phyloP scores from a whole-genome alignment of 1,140 invertebrate genomes.

The Microplitis mediator region DNA sequence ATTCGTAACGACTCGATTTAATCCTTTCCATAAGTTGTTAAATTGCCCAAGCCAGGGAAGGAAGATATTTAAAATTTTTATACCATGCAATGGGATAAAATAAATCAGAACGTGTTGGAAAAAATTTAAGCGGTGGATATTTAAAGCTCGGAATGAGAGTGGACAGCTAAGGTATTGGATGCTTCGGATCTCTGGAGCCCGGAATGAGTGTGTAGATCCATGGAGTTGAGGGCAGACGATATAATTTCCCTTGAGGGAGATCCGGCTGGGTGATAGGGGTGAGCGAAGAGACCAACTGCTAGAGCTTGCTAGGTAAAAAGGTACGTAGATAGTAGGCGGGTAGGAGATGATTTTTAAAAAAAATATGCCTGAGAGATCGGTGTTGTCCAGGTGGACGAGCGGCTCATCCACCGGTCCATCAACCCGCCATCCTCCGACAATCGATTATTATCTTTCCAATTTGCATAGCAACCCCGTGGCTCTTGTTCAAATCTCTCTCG shows the following conservation, averaged over 20 bases:
- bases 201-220: constrained; percentile 7
- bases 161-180: constrained; percentile 54
- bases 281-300: not conserved
- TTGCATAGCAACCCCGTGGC: constrained; percentile 57
- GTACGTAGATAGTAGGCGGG: constrained; percentile 23
- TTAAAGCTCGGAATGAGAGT: constrained; percentile 34
- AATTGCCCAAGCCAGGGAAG: no score
- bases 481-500: constrained; percentile 51
- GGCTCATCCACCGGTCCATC: constrained; percentile 58
- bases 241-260: constrained; percentile 64
- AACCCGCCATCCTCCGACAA: constrained; percentile 57
- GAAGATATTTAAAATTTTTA: no score
- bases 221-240: constrained; percentile 47
- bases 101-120: not conserved
- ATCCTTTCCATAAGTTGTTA: no score
- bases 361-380: constrained; percentile 39
- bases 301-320: constrained; percentile 16
- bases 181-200: constrained; percentile 31
- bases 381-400: constrained; percentile 54
- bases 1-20: no score
- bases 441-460: constrained; percentile 65
- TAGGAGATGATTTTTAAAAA: no score
- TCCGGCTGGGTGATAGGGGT: constrained; percentile 47
- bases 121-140: constrained; percentile 20
- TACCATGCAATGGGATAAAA: not conserved